Base-by-base conservation (phyloP, 2,888 invertebrate species). In the Tridacna gigas region DNA sequence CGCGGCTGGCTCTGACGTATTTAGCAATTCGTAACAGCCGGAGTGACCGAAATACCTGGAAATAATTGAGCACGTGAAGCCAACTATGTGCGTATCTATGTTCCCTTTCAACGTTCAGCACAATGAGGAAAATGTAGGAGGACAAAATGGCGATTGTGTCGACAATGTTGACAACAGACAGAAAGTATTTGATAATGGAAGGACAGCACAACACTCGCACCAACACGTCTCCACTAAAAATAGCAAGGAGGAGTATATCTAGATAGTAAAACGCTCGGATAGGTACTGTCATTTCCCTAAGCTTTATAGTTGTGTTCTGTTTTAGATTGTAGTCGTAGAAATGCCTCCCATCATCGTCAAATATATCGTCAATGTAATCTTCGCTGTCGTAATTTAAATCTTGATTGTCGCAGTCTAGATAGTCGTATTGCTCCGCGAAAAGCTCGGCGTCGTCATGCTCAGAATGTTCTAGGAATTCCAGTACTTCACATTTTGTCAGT, bases 21-120 rank as follows among this genome's bases (percentile, higher is more conserved):
- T 77, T 83, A 9, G 84, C 78, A n/a, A 89, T 28, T 2, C 89
- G 79, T 15, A 89, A 65, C 18, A 89, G 26, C 7, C 89, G 73
- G 20, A 89, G 69, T 11, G 82, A 80, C 18, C 89, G 71, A 60
- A 89, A 83, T 12, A 87, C 74, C 28, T 88, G 87, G 13, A 89
- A 56, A 67, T 82, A 87, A 18, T 82, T 66, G 0, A 89, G 47
- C 1, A 81, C 73, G 15, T 80, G 77, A 5, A 89, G 13, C 82
- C 84, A 82, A 61, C 75, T 77, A 2, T 77, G 63, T 15, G 56
- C 15, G 51, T 86, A 89, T 18, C 69, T 77, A 15, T 83, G 77
- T 20, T 87, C 75, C 26, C 47, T 80, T 61, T 82, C 45, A 2
- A 79, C 48, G 12, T 56, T 26, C 12, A 74, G 45, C 3, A 84